phyloP scores from a whole-genome alignment of 2,113 vertebrate genomes.

The Lampris megalopsis region DNA sequence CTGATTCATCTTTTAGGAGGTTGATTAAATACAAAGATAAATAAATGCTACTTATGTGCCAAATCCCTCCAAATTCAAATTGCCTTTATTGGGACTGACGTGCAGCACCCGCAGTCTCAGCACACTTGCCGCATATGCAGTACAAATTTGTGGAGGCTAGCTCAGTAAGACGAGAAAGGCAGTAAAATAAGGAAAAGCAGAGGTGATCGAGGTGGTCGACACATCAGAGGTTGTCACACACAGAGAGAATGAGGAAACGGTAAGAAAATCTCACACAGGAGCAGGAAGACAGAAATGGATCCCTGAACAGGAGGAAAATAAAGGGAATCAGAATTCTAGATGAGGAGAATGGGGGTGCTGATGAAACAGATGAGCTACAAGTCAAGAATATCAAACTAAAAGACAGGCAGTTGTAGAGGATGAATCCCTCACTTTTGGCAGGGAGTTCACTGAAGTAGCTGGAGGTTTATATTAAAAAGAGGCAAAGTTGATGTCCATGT shows the following conservation, averaged over 20 bases:
- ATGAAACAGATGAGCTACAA: no score
- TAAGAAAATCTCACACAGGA: not conserved
- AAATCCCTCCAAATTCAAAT: not conserved
- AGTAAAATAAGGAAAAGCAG: not conserved
- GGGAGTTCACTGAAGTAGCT: not conserved
- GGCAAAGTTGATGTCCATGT: not conserved
- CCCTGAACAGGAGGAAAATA: not conserved
- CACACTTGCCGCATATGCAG: not conserved
- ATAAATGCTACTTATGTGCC: no score
- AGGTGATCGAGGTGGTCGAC: not conserved
- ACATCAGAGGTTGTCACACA: not conserved
- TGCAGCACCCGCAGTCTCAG: not conserved
- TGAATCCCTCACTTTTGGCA: not conserved
- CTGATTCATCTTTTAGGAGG: no score
- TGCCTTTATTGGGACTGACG: not conserved
- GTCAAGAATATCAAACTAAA: no score
- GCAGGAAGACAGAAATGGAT: not conserved
- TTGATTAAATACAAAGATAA: no score
- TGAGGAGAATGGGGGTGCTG: not conserved
- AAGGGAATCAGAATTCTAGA: not conserved
- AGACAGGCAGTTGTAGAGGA: not conserved
- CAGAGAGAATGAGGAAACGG: not conserved
- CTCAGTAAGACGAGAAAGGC: conserved; percentile 1
- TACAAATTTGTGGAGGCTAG: not conserved
- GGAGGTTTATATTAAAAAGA: not conserved